These are phyloP conservation scores for Danaus chrysippus DNA, from an alignment of 2,888 invertebrate species.

Conservation along the genomic window DNA sequence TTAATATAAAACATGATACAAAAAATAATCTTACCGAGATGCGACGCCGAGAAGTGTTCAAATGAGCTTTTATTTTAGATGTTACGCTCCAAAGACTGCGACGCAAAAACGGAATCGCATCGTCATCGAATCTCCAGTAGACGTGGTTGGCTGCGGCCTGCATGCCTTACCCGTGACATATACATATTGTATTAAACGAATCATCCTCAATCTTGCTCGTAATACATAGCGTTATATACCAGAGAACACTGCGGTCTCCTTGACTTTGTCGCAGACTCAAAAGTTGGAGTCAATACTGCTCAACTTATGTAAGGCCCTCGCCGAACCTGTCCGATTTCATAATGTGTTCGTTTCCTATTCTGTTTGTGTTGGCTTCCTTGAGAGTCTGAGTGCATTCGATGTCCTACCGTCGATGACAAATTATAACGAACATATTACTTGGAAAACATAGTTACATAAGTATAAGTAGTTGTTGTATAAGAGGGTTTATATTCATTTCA, in stretches of 20 bases:
- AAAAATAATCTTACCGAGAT: slow-evolving; percentile 19
- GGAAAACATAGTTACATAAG: no score
- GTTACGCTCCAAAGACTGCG: slow-evolving; percentile 63
- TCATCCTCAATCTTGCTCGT: slow-evolving; percentile 24
- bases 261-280: slow-evolving; percentile 23
- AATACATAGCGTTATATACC: slow-evolving; percentile 24
- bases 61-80: slow-evolving; percentile 74
- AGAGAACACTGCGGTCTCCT: slow-evolving; percentile 25
- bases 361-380: slow-evolving; percentile 33
- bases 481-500: no score
- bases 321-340: slow-evolving; percentile 36
- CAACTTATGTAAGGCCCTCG: slow-evolving; percentile 34
- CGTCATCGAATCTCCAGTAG: slow-evolving; percentile 47
- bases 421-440: not conserved
- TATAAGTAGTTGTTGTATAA: no score
- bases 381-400: slow-evolving; percentile 20
- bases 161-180: slow-evolving; percentile 20
- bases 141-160: slow-evolving; percentile 29
- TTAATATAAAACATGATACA: slow-evolving; percentile 14
- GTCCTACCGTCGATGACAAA: slow-evolving; percentile 18
- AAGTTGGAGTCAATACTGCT: slow-evolving; percentile 31
- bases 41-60: slow-evolving; percentile 59
- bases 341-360: slow-evolving; percentile 39
- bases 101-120: slow-evolving; percentile 64
- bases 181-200: slow-evolving; percentile 24